Evolutionary conservation across 1,140 invertebrate species (phyloP), one percentile per base, ranked within the genome.

Genomic region (Pararge aegeria): DNA sequence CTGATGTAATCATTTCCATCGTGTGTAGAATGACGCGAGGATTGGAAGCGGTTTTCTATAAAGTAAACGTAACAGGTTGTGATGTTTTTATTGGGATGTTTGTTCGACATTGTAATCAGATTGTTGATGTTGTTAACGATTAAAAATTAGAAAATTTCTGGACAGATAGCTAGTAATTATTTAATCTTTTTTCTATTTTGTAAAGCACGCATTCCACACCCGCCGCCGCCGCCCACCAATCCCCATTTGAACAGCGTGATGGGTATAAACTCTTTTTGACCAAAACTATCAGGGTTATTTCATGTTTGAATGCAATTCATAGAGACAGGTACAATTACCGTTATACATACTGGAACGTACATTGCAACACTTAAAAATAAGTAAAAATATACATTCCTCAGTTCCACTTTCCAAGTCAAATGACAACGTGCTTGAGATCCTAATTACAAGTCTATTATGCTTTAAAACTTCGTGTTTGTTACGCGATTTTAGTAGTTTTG

Each of bases 391-490:
- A 66, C 69, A 87, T 84, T 84, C 78, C 78, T 78, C 61, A 49
- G 38, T 63, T 63, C 79, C 78, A 58, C 58, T 87, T 84, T 79
- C 79, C 78, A 85, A 87, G 78, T 87, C 82, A 80, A 85, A 87
- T 87, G 68, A 71, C 72, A 77, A 80, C 83, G 80, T 81, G 78
- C 67, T 62, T 49, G 68, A 64, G 63, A 77, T 85, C 68, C 70
- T 83, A 83, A 87, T 82, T 70, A 68, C 57, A 64, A 72, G 48
- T 63, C 80, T 78, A 81, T 80, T 85, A 75, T 84, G 57, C 66
- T 63, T 27, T 13, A 54, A 52, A 24, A 21, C 63, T 44, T 38
- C 13, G 9, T 54, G 40, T 54, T 58, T 59, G 46, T 20, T 38
- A 68, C 24, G 48, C 56, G 37, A 63, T 51, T 56, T 56, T 51